phyloP scores from a whole-genome alignment of 2,888 invertebrate genomes.

The Caenorhabditis sp. region DNA sequence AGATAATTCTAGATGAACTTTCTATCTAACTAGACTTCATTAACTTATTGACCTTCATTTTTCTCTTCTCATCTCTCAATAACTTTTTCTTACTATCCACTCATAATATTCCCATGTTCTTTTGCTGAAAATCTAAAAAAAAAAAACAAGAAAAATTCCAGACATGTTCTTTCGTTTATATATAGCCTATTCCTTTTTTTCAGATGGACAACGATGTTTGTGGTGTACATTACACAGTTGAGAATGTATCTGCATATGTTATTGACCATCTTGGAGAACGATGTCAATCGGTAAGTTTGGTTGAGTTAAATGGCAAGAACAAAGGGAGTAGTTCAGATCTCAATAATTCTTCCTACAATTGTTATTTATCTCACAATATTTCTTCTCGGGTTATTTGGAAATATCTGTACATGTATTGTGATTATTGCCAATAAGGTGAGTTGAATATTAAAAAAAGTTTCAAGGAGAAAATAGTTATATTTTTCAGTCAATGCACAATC shows the following conservation, averaged over 20 bases:
- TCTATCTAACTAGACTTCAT: too few relatives aligned
- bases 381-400: conserved; percentile 64
- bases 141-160: not conserved
- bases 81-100: too few relatives aligned
- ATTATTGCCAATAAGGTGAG: conserved; percentile 56
- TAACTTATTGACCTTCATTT: too few relatives aligned
- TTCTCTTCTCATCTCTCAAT: too few relatives aligned
- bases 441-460: conserved; percentile 7
- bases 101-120: too few relatives aligned
- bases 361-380: conserved; percentile 64
- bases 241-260: not conserved
- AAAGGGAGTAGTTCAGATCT: too few relatives aligned
- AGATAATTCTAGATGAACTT: too few relatives aligned
- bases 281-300: not conserved
- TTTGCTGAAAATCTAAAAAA: too few relatives aligned
- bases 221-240: not conserved
- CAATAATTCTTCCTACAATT: conserved; percentile 61
- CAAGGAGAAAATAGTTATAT: too few relatives aligned
- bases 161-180: not conserved
- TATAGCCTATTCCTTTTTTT: not conserved
- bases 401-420: conserved; percentile 67
- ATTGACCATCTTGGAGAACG: not conserved
- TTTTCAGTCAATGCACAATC: conserved; percentile 62
- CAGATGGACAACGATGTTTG: not conserved
- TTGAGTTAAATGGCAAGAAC: too few relatives aligned